Conservation (phyloP, 2,888 invertebrate species). For the Horisme vitalbata region DNA sequence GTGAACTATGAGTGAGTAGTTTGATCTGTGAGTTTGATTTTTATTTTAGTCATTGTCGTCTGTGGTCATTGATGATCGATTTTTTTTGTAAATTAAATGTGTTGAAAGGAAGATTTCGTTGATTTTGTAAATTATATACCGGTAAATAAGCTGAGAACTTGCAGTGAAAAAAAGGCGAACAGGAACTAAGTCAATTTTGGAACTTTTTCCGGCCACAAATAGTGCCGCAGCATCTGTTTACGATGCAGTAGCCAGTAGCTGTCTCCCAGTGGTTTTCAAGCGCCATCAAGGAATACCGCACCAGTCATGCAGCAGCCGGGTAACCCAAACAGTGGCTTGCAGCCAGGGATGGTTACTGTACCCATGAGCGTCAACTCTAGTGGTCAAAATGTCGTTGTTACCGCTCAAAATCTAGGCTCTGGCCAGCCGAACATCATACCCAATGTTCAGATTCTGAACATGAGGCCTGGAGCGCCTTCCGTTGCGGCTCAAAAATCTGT, state of each 20-base stretch:
- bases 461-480: slow-evolving; percentile 90
- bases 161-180: too few species aligned
- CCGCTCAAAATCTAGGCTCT: slow-evolving; percentile 84
- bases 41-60: too few species aligned
- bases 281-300: neutral
- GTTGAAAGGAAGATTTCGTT: too few species aligned
- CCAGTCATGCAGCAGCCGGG: slow-evolving; percentile 20
- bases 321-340: slow-evolving; percentile 49
- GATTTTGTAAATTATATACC: too few species aligned
- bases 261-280: neutral
- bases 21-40: too few species aligned
- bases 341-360: slow-evolving; percentile 84
- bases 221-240: too few species aligned
- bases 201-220: too few species aligned
- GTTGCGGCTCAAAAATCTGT: slow-evolving; percentile 90
- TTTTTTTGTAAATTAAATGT: too few species aligned
- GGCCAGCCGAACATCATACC: slow-evolving; percentile 86
- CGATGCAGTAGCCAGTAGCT: neutral
- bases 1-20: too few species aligned
- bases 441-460: slow-evolving; percentile 92
- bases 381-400: slow-evolving; percentile 78
- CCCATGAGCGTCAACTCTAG: slow-evolving; percentile 85
- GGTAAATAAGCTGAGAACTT: too few species aligned
- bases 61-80: too few species aligned
- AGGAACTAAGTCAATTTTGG: too few species aligned